These are phyloP conservation scores for Homarus gammarus DNA, from an alignment of 2,888 invertebrate genomes.

Conservation along the genomic window DNA sequence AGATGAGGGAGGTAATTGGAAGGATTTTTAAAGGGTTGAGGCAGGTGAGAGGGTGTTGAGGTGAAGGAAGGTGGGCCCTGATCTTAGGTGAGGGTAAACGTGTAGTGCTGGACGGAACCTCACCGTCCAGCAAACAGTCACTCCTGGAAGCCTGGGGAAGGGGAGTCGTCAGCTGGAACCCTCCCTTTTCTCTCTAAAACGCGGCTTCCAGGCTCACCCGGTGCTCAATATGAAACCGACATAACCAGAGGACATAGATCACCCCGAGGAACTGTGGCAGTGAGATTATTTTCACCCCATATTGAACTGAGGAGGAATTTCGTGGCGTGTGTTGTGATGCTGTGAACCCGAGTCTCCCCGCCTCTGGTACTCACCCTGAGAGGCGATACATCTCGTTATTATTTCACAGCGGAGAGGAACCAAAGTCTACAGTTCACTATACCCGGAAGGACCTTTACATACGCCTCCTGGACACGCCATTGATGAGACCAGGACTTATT, in stretches of 20 bases:
- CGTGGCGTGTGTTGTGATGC: background rate
- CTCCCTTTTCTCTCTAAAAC: conserved; percentile 37
- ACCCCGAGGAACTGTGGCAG: background rate
- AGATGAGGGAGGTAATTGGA: background rate
- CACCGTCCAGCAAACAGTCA: conserved; percentile 43
- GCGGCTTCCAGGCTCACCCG: conserved; percentile 43
- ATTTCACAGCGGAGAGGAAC: background rate
- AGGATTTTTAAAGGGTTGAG: background rate
- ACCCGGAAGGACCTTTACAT: background rate
- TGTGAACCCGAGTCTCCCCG: background rate
- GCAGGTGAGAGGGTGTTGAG: background rate
- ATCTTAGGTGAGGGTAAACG: background rate
- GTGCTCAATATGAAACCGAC: background rate
- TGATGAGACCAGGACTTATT: too few species aligned
- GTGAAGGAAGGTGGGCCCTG: background rate
- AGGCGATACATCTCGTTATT: background rate
- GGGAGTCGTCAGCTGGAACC: conserved; percentile 35
- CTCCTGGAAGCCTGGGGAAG: conserved; percentile 58
- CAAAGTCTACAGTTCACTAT: background rate
- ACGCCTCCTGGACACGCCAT: background rate
- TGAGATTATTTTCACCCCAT: too few species aligned
- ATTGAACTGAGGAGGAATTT: background rate
- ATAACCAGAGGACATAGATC: background rate
- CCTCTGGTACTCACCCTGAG: background rate
- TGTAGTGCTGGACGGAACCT: background rate